These are phyloP conservation scores for Leptinotarsa haldemani DNA, from an alignment of 2,888 invertebrate species.

Conservation along the genomic window DNA sequence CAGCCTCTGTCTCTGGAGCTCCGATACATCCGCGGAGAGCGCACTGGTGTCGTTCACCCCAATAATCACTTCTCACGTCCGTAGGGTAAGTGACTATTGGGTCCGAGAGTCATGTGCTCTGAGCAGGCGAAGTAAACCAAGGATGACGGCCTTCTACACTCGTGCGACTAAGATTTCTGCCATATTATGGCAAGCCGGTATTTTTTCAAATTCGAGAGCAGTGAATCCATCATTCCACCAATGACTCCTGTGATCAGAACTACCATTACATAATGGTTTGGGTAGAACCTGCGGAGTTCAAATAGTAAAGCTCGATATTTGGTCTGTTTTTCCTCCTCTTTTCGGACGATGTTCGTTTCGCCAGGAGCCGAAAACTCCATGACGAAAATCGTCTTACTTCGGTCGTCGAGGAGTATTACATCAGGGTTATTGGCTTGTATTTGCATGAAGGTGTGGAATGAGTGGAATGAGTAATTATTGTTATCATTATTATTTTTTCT, in stretches of 20 bases:
- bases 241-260: not conserved
- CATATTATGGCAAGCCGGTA: not conserved
- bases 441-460: not conserved
- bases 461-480: not conserved
- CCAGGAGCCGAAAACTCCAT: no score
- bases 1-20: not conserved
- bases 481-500: no score
- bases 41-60: not conserved
- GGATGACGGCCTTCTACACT: slow-evolving; percentile 9
- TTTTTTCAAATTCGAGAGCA: not conserved
- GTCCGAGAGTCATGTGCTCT: slow-evolving; percentile 2
- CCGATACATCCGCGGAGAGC: not conserved
- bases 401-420: no score
- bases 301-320: slow-evolving; percentile 1
- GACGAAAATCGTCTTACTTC: no score
- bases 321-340: not conserved
- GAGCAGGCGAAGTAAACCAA: slow-evolving; percentile 2
- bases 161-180: slow-evolving; percentile 6
- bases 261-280: not conserved
- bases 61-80: not conserved
- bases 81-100: slow-evolving; percentile 1
- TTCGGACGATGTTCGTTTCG: not conserved
- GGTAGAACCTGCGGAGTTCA: slow-evolving; percentile 5
- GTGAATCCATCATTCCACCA: not conserved
- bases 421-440: no score